Evolutionary conservation across 2,888 invertebrate species (phyloP).

Genomic region (Trichopoda pennipes): DNA sequence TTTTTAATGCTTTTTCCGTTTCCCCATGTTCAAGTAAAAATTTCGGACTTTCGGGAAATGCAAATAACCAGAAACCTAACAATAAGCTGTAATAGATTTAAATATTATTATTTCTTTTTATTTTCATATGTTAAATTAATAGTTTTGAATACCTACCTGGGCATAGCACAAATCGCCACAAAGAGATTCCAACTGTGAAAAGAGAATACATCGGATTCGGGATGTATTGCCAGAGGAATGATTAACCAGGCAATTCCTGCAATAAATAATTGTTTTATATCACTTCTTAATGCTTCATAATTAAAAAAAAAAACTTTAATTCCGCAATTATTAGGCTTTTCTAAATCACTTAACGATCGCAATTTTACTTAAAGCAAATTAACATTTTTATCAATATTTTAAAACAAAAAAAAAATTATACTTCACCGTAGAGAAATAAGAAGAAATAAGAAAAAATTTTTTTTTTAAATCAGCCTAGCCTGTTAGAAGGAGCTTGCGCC

Average conservation of each 20-base stretch:
- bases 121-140: background rate
- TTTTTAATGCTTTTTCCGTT: conserved; percentile 87
- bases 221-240: conserved; percentile 86
- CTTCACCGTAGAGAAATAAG: too few relatives aligned
- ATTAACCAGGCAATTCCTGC: conserved; percentile 89
- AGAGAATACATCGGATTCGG: conserved; percentile 83
- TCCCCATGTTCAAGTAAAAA: conserved; percentile 91
- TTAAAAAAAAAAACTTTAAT: too few relatives aligned
- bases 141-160: conserved; percentile 81
- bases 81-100: conserved; percentile 72
- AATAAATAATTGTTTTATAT: too few relatives aligned
- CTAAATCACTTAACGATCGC: too few relatives aligned
- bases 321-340: too few relatives aligned
- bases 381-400: too few relatives aligned
- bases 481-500: too few relatives aligned
- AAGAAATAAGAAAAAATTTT: too few relatives aligned
- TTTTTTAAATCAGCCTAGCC: too few relatives aligned
- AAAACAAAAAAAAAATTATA: too few relatives aligned
- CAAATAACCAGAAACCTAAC: conserved; percentile 84
- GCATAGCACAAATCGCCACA: conserved; percentile 87
- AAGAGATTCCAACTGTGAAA: conserved; percentile 92
- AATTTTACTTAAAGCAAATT: too few relatives aligned
- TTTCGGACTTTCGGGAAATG: conserved; percentile 91
- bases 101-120: background rate
- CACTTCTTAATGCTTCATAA: too few relatives aligned